Evolutionary conservation across 2,113 vertebrate genomes (phyloP), one percentile per base, ranked within the genome.

Genomic region (Hyla sarda): DNA sequence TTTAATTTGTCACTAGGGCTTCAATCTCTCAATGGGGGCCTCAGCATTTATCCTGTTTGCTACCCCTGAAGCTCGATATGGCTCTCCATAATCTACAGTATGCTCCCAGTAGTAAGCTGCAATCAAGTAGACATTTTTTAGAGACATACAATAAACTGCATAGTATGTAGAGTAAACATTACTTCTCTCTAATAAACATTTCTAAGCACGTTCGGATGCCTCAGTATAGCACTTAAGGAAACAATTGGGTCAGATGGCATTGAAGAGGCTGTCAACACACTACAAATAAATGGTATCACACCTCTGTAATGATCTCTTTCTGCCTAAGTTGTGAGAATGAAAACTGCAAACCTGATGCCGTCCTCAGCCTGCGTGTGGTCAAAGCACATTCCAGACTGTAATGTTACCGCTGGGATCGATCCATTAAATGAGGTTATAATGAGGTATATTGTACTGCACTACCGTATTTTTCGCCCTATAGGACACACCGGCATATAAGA

Each of bases 261-360:
- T 45, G 8, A 82, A 28, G 32, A 88, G 0, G 1, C 2, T 73
- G 50, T 50, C 56, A 82, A 3, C 11, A 77, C 23, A 23, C 37
- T 32, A 30, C 48, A 88, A 84, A 83, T 28, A 28, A 90, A 54
- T 87, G 58, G 73, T 85, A 52, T 0, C 0, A 47, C 58, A 88
- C 73, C 37, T 19, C 25, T 30, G 28, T 11, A 67, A 30, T 73
- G 50, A 81, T 86, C 84, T 16, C 34, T 41, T 10, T 5, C 47
- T 88, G 71, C 77, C 28, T 47, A 67, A 87, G 82, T 47, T 62
- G 52, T 62, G 85, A 9, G 48, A 82, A 34, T 0, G 1, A 54
- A 41, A 58, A 14, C 84, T 56, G 37, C 2, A 87, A 88, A 45
- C 83, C 37, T 30, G 65, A 41, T 86, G 85, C 28, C 89, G 87